These are phyloP conservation scores for Jordanella pulchra DNA, from an alignment of 2,797 vertebrate species.

Conservation along the genomic window DNA sequence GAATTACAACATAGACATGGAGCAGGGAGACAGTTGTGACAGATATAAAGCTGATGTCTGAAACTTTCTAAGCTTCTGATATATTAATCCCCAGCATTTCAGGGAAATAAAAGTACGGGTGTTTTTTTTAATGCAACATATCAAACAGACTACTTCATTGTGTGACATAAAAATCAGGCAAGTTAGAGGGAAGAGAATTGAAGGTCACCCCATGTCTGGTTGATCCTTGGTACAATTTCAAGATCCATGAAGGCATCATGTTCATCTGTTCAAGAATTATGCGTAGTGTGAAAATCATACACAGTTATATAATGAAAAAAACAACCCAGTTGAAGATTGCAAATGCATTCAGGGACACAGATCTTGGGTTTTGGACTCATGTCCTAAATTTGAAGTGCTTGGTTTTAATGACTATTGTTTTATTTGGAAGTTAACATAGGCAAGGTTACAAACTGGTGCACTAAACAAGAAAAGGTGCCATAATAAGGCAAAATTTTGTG, in stretches of 20 bases:
- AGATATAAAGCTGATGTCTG: background rate
- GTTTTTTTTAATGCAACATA: background rate
- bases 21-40: background rate
- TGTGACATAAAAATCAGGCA: background rate
- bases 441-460: background rate
- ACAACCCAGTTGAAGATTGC: background rate
- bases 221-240: background rate
- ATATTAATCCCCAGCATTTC: background rate
- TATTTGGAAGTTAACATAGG: too few species aligned
- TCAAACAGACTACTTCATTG: background rate
- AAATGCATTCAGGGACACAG: background rate
- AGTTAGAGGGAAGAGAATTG: background rate
- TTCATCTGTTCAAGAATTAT: too few species aligned
- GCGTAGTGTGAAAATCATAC: background rate
- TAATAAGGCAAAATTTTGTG: background rate
- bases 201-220: background rate
- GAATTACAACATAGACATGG: conserved; percentile 11
- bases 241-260: too few species aligned
- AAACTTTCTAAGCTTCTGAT: background rate
- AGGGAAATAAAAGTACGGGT: background rate
- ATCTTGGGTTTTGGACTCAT: background rate
- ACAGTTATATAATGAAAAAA: background rate
- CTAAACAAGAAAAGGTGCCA: background rate
- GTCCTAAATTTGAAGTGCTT: background rate
- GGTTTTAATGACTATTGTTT: background rate